These are phyloP conservation scores for Mamestra configurata DNA, from an alignment of 1,140 invertebrate genomes.

Conservation along the genomic window DNA sequence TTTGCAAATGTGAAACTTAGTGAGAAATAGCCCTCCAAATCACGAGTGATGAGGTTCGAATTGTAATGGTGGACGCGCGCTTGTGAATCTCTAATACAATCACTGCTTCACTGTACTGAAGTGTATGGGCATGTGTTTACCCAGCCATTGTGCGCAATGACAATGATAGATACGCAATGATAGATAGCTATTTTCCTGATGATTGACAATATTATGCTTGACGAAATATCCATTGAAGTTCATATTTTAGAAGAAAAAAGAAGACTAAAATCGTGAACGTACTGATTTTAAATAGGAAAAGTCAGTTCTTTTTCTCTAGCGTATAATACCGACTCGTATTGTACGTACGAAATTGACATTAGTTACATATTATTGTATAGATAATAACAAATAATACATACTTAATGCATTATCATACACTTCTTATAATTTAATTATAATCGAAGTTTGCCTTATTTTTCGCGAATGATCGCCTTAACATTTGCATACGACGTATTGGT, in stretches of 20 bases:
- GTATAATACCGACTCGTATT: neutral
- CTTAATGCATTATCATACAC: constrained; percentile 26
- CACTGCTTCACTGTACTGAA: neutral
- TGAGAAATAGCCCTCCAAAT: neutral
- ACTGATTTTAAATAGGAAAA: constrained; percentile 2
- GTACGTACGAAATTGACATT: neutral
- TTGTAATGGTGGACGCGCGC: neutral
- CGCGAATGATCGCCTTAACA: neutral
- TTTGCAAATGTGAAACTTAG: constrained; percentile 9
- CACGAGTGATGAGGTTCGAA: neutral
- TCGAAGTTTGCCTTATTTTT: constrained; percentile 26
- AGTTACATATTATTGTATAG: neutral
- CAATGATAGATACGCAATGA: too few species aligned
- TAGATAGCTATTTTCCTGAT: neutral
- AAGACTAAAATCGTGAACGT: neutral
- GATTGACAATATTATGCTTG: neutral
- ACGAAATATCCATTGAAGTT: neutral
- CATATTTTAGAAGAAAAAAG: neutral
- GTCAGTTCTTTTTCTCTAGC: neutral
- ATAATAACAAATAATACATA: neutral
- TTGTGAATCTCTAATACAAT: neutral
- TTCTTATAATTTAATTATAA: constrained; percentile 34
- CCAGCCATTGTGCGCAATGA: neutral
- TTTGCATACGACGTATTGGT: neutral
- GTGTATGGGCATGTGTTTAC: constrained; percentile 11